Evolutionary conservation across 1,140 invertebrate species (phyloP), one percentile per base, ranked within the genome.

Genomic region (Sycophaga agraensis): DNA sequence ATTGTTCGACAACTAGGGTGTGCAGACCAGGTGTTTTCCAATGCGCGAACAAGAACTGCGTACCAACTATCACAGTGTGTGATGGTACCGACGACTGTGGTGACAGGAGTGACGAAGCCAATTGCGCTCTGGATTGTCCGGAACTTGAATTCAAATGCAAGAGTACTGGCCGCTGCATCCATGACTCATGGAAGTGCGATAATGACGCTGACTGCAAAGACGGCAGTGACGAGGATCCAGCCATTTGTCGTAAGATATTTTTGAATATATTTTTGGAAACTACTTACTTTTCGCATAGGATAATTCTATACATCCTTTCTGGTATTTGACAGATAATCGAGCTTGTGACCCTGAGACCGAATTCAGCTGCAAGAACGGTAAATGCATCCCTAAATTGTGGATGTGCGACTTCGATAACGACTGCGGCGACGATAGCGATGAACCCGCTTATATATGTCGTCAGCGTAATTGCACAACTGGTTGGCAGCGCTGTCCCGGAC

Each of bases 311-410:
- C 28, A 31, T 31, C 11, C 5, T 31, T 31, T 31, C 28, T 31
- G 28, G 11, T 6, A 31, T 31, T 31, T 31, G 11, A 3, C 64
- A 88, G 87, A 93, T 71, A 92, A 94, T 64, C 82, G 91, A 67
- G 75, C 83, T 35, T 97, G 94, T 73, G 90, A 96, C 68, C 81
- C 87, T 1, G 88, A 89, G 50, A 92, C 91, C 0, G 92, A 95
- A 78, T 96, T 93, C 67, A 73, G 83, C 14, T 95, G 93, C 73
- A 91, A 91, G 66, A 98, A 96, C 66, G 94, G 94, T 7, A 89
- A 93, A 55, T 99, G 97, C 73, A 98, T 99, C 64, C 96, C 94
- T 0, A 92, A 92, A 73, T 75, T 96, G 2, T 99, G 96, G 95
- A 93, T 92, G 85, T 99, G 97, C 77, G 94, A 97, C 75, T 91